Base-by-base conservation (phyloP, 2,797 vertebrate species). In the Myotis planiceps region DNA sequence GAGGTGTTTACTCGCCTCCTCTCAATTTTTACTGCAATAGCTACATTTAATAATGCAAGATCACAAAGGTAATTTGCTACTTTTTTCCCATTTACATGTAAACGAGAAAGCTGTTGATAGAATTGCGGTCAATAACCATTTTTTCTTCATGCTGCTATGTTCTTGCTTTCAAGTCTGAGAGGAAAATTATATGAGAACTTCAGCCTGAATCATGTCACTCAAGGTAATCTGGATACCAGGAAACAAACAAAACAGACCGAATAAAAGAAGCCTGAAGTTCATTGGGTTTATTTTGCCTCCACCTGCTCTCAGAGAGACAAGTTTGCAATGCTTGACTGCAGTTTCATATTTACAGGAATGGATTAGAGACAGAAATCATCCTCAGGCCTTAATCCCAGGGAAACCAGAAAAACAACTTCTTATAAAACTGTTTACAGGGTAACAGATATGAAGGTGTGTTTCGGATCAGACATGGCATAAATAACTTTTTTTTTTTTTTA, bases 31-130 rank as follows among this genome's bases (percentile, higher is more conserved):
- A 53, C 16, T 79, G 51, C 14, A 86, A 63, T 72, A 76, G 53
- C 63, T 55, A 45, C 51, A 51, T 68, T 94, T 88, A 92, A 68
- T 63, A 94, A 84, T n/a, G 32, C 34, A 84, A 84, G 34, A 55
- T 84, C 63, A 51, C 21, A 84, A 6, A 93, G 42, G 9, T 80
- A 34, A 83, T 66, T 91, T 75, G 53, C 3, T 75, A 90, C 14
- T 51, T 25, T n/a, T 71, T 23, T 39, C 7, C 10, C 39, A 84
- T 74, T 90, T 63, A 65, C 13, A 19, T 51, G 42, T 55, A 86
- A 84, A 85, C 0, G 2, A 91, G 34, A n/a, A 74, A 23, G 6
- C 21, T 71, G 16, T n/a, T 74, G 49, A 68, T 80, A 72, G 47
- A 42, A 87, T 78, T 37, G 37, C 0, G 12, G 21, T 72, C 47